phyloP scores from a whole-genome alignment of 2,797 vertebrate species.

The Pseudomugil gertrudae region DNA sequence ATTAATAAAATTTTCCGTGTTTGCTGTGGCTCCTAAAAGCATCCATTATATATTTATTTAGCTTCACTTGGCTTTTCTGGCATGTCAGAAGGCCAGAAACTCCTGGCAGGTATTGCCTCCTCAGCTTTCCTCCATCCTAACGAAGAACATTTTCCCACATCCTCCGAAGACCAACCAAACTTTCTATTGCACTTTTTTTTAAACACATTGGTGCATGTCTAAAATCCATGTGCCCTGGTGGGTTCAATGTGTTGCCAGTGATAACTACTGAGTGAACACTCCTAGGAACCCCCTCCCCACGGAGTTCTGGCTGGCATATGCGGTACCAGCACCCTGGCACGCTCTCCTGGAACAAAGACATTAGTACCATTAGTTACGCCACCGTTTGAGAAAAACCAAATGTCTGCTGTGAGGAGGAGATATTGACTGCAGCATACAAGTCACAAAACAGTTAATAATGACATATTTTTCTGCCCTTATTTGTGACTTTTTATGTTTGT shows the following conservation, averaged over 20 bases:
- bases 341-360: slow-evolving; percentile 20
- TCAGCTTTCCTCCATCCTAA: slow-evolving; percentile 25
- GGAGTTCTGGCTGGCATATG: slow-evolving; percentile 2
- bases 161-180: slow-evolving; percentile 12
- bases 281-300: background rate
- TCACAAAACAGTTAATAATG: background rate
- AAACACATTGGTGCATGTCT: slow-evolving; percentile 5
- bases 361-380: slow-evolving; percentile 37
- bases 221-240: slow-evolving; percentile 21
- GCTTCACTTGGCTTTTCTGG: slow-evolving; percentile 15
- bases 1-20: slow-evolving; percentile 22
- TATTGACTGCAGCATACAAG: background rate
- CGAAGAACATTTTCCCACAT: background rate
- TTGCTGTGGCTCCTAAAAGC: slow-evolving; percentile 3
- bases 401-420: slow-evolving; percentile 16
- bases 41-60: slow-evolving; percentile 12
- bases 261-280: slow-evolving; percentile 30
- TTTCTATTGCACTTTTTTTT: slow-evolving; percentile 15
- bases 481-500: slow-evolving; percentile 1
- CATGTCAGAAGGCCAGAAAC: slow-evolving; percentile 12
- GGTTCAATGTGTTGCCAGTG: slow-evolving; percentile 26
- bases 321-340: slow-evolving; percentile 26
- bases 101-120: slow-evolving; percentile 10
- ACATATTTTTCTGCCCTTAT: background rate
- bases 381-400: slow-evolving; percentile 27